Conservation (phyloP, 2,888 invertebrate species). For the Pasiphila rectangulata region DNA sequence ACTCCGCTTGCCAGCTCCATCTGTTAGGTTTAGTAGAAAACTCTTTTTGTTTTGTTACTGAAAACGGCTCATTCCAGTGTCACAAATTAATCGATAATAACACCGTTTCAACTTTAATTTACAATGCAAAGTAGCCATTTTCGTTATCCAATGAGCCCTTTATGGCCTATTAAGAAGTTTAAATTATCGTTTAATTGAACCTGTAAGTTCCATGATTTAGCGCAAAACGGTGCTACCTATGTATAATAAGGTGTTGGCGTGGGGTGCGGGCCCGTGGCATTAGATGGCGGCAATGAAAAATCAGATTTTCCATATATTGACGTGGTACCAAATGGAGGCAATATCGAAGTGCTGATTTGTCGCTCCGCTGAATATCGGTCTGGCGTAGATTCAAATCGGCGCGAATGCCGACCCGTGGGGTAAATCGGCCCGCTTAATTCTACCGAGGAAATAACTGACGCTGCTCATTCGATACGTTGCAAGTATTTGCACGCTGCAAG, state of each 20-base stretch:
- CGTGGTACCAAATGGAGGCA: slow-evolving; percentile 76
- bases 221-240: slow-evolving; percentile 21
- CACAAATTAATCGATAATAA: slow-evolving; percentile 17
- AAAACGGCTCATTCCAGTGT: no score
- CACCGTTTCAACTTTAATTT: slow-evolving; percentile 24
- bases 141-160: slow-evolving; percentile 46
- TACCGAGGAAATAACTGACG: slow-evolving; percentile 43
- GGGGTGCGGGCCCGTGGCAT: slow-evolving; percentile 31
- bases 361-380: slow-evolving; percentile 75
- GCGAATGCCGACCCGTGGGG: slow-evolving; percentile 51
- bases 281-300: slow-evolving; percentile 59
- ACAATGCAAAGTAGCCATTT: slow-evolving; percentile 38
- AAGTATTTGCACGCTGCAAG: slow-evolving; percentile 8
- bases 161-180: slow-evolving; percentile 54
- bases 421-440: slow-evolving; percentile 58
- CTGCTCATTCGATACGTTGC: slow-evolving; percentile 20
- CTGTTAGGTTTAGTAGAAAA: no score
- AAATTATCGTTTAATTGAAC: slow-evolving; percentile 51
- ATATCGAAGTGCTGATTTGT: slow-evolving; percentile 79
- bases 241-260: slow-evolving; percentile 43
- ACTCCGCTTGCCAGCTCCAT: no score
- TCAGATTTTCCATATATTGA: slow-evolving; percentile 72
- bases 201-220: slow-evolving; percentile 40
- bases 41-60: no score
- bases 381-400: slow-evolving; percentile 75